A percentile compares a stretch with the other conserved stretches of the same genome.
phyloP scores from a whole-genome alignment of 2,113 vertebrate species.

The Periophthalmodon schlosseri region DNA sequence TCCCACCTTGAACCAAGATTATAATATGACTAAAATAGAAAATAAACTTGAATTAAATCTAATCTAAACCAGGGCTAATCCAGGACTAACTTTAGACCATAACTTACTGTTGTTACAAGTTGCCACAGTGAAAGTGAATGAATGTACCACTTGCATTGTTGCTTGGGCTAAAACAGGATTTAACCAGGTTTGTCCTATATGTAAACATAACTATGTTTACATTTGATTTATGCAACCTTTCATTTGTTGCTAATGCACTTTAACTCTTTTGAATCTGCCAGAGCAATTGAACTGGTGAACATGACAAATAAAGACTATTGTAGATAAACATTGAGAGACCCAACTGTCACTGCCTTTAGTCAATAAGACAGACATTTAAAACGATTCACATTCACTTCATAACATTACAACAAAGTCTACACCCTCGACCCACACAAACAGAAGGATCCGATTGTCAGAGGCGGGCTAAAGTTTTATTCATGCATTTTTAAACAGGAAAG shows the following conservation, averaged over 20 bases:
- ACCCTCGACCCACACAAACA: constrained; percentile 8
- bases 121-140: no score
- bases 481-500: constrained; percentile 8
- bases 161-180: background rate
- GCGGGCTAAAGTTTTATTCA: constrained; percentile 6
- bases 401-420: constrained; percentile 37
- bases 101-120: no score
- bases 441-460: background rate
- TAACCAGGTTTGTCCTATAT: background rate
- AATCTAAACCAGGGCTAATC: no score
- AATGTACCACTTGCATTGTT: no score
- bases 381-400: constrained; percentile 27
- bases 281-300: constrained; percentile 50
- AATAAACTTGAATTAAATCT: no score
- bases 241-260: background rate
- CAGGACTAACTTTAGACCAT: no score
- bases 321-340: constrained; percentile 35
- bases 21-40: no score
- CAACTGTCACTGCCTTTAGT: constrained; percentile 30
- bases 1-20: no score
- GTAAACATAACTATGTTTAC: no score
- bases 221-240: background rate
- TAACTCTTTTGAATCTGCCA: background rate
- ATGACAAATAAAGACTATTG: background rate
- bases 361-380: constrained; percentile 30